A percentile compares a stretch with the other conserved stretches of the same genome.
Conservation (phyloP, 2,113 vertebrate genomes). For the Sebastes schlegelii region DNA sequence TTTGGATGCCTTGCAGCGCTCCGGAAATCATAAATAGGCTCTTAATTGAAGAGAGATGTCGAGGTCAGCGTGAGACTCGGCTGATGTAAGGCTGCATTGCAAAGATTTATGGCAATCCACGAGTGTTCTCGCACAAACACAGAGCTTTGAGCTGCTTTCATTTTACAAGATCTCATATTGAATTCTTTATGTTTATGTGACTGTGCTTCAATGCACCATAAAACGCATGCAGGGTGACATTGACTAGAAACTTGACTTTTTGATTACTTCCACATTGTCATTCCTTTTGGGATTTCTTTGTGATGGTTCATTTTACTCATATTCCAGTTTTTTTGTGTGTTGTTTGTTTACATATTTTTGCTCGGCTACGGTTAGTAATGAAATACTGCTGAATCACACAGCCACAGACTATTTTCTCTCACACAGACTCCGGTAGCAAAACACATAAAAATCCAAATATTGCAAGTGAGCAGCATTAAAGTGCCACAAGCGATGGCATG, state of each 20-base stretch:
- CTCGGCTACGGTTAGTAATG: background rate
- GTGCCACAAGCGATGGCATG: background rate
- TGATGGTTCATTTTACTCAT: too few relatives aligned
- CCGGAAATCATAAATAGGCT: conserved; percentile 49
- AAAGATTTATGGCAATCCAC: conserved; percentile 9
- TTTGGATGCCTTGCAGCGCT: conserved; percentile 48
- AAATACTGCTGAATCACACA: conserved; percentile 22
- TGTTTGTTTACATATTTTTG: conserved; percentile 14
- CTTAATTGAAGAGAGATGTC: conserved; percentile 57
- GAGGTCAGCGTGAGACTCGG: conserved; percentile 46
- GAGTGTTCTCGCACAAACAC: background rate
- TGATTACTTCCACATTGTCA: conserved; percentile 1
- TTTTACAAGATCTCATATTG: background rate
- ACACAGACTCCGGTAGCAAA: background rate
- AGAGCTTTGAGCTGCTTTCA: conserved; percentile 21
- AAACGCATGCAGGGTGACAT: background rate
- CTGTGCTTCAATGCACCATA: background rate
- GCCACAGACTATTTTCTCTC: background rate
- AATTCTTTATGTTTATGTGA: conserved; percentile 21
- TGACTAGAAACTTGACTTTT: conserved; percentile 13
- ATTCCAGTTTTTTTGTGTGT: too few relatives aligned
- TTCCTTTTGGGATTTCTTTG: background rate
- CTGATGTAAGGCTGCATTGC: conserved; percentile 9
- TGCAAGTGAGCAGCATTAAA: conserved; percentile 20
- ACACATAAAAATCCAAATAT: conserved; percentile 38